These are phyloP conservation scores for Apostichopus japonicus DNA, from an alignment of 35 echinoderm and acorn worm species.

Conservation along the genomic window DNA sequence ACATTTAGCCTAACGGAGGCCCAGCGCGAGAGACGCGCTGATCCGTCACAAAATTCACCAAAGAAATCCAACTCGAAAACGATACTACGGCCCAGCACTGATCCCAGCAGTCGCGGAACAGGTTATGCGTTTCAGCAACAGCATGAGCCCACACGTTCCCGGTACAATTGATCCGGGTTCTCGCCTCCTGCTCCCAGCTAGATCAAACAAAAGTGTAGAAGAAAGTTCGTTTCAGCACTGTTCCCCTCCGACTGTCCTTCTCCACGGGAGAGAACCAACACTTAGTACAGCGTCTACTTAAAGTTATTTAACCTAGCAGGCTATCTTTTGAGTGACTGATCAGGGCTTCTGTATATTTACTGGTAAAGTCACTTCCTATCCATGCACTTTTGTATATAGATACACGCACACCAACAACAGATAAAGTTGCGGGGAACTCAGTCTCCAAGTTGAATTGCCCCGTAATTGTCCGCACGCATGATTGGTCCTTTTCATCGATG, in stretches of 20 bases:
- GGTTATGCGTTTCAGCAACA: slow-evolving; percentile 42
- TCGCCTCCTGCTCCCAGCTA: slow-evolving; percentile 46
- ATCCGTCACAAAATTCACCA: slow-evolving; percentile 54
- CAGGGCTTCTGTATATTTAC: slow-evolving; percentile 38
- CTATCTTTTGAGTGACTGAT: slow-evolving; percentile 45
- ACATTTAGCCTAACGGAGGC: slow-evolving; percentile 53
- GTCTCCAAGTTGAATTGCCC: slow-evolving; percentile 72
- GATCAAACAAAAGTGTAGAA: slow-evolving; percentile 49
- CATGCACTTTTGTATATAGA: slow-evolving; percentile 60
- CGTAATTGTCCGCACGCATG: slow-evolving; percentile 79
- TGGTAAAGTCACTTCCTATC: slow-evolving; percentile 33
- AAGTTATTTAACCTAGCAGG: slow-evolving; percentile 42
- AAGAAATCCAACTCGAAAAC: slow-evolving; percentile 48
- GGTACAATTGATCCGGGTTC: slow-evolving; percentile 43
- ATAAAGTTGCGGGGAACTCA: slow-evolving; percentile 5
- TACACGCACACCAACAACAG: slow-evolving; percentile 50
- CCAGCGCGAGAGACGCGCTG: slow-evolving; percentile 76
- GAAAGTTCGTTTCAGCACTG: slow-evolving; percentile 2
- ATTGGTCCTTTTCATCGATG: slow-evolving; percentile 73
- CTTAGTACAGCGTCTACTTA: slow-evolving; percentile 66
- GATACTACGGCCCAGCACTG: slow-evolving; percentile 36
- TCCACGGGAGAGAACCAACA: slow-evolving; percentile 51
- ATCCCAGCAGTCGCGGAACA: slow-evolving; percentile 51
- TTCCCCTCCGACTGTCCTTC: slow-evolving; percentile 38
- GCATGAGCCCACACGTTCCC: slow-evolving; percentile 50